Percentiles rank a stretch among this genome's conserved stretches.
phyloP scores from a whole-genome alignment of 2,113 vertebrate genomes.

The Isichthys henryi region DNA sequence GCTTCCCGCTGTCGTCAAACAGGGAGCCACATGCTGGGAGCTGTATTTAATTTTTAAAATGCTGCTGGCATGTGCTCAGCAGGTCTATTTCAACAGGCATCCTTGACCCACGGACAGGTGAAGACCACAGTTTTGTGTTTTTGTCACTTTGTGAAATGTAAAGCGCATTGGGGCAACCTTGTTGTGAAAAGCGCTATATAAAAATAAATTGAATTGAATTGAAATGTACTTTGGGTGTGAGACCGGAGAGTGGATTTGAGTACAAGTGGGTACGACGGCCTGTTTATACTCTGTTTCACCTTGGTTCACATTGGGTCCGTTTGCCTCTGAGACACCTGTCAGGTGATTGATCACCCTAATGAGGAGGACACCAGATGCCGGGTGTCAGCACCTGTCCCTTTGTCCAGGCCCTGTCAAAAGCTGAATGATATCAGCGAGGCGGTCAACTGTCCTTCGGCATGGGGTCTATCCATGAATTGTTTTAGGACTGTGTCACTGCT shows the following conservation, averaged over 20 bases:
- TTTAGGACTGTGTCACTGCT: background rate
- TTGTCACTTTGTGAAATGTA: background rate
- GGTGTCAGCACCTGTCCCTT: background rate
- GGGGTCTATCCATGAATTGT: background rate
- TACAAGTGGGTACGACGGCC: background rate
- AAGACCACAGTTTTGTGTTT: background rate
- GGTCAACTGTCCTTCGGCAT: background rate
- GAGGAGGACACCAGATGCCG: background rate
- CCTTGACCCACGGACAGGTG: background rate
- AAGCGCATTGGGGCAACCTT: no score
- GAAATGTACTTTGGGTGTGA: background rate
- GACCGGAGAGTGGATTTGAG: no score
- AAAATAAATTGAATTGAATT: no score
- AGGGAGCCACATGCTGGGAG: background rate
- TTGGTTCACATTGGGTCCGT: background rate
- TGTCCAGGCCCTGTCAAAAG: background rate
- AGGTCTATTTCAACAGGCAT: background rate
- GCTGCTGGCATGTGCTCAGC: background rate
- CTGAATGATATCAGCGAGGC: background rate
- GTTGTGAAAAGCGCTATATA: no score
- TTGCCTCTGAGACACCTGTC: background rate
- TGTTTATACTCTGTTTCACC: background rate
- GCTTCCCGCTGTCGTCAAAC: background rate
- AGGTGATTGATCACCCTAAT: background rate
- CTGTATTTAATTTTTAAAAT: background rate